A percentile compares a stretch with the other conserved stretches of the same genome.
phyloP scores from a whole-genome alignment of 2,113 vertebrate species.

The Ptilorrhoa leucosticta region DNA sequence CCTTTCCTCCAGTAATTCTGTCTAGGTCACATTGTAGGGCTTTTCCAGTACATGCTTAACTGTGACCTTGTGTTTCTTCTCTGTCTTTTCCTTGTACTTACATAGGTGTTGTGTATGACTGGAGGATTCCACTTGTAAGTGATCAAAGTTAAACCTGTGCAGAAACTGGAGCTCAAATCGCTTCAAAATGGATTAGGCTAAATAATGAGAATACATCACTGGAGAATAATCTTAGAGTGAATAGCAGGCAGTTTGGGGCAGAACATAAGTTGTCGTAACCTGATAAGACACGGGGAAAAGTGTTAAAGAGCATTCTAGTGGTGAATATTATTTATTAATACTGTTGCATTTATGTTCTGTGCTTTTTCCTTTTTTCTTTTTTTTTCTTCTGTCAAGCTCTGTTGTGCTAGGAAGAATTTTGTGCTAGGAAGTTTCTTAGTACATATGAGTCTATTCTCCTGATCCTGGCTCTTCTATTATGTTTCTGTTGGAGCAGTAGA shows the following conservation, averaged over 20 bases:
- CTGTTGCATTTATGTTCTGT: neutral
- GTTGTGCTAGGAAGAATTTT: neutral
- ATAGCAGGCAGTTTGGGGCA: neutral
- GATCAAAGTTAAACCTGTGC: slow-evolving; percentile 47
- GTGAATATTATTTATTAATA: neutral
- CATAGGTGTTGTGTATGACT: slow-evolving; percentile 17
- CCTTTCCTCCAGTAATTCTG: slow-evolving; percentile 31
- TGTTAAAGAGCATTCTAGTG: neutral
- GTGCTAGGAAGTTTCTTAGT: neutral
- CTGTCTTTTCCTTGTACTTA: slow-evolving; percentile 41
- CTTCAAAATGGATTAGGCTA: slow-evolving; percentile 56
- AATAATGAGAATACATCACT: neutral
- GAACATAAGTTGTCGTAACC: neutral
- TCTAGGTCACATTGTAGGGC: neutral
- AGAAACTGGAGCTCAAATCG: slow-evolving; percentile 36
- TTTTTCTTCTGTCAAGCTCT: neutral
- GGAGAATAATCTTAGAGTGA: slow-evolving; percentile 9
- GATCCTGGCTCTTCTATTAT: neutral
- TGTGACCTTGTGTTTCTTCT: slow-evolving; percentile 45
- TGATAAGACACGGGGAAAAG: neutral
- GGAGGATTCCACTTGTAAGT: slow-evolving; percentile 46
- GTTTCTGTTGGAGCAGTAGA: neutral
- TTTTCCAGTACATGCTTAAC: slow-evolving; percentile 1
- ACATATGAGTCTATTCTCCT: neutral
- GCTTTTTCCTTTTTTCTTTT: neutral